Base-by-base conservation (phyloP, 2,797 vertebrate species). In the Gastrophryne carolinensis region DNA sequence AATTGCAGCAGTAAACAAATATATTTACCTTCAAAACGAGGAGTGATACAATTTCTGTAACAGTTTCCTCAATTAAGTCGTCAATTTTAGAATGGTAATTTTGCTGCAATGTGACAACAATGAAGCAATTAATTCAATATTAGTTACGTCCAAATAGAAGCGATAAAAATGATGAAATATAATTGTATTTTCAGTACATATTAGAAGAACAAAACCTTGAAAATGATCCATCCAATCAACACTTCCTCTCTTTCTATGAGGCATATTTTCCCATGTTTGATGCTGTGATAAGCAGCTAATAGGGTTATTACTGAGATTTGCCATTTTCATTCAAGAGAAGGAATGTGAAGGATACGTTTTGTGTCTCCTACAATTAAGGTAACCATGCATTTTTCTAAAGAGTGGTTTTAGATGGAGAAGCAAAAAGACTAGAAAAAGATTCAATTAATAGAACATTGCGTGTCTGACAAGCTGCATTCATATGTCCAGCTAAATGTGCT, bases 301-400 rank as follows among this genome's bases (percentile, higher is more conserved):
- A 89, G 93, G 92, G 88, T 91, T 92, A 93, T 95, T 96, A 92
- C 94, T 89, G 74, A 82, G 92, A 92, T 92, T 93, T 94, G 90
- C 91, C 88, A 88, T 89, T 92, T 88, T 91, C 84, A 89, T 94
- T 93, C 91, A 95, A 89, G 89, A 87, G 15, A 91, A 94, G 94
- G 95, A 98, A 98, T 98, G 92, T 93, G 95, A 97, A 97, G 94
- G 95, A 96, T 95, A 95, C 90, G 92, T 96, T 97, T 95, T 97
- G 93, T 96, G 90, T 88, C 84, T 86, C 86, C 88, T 80, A 89
- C 94, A 97, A 96, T 97, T 95, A 96, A 91, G 91, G 92, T 92
- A 93, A 90, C 89, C 85, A 85, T 90, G 92, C 91, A 90, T 92
- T 92, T 89, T 92, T 94, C 88, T 91, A 95, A 95, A 95, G 92